A percentile compares a stretch with the other conserved stretches of the same genome.
These are phyloP conservation scores for Leptosomus discolor DNA, from an alignment of 2,113 vertebrate genomes.

Conservation along the genomic window DNA sequence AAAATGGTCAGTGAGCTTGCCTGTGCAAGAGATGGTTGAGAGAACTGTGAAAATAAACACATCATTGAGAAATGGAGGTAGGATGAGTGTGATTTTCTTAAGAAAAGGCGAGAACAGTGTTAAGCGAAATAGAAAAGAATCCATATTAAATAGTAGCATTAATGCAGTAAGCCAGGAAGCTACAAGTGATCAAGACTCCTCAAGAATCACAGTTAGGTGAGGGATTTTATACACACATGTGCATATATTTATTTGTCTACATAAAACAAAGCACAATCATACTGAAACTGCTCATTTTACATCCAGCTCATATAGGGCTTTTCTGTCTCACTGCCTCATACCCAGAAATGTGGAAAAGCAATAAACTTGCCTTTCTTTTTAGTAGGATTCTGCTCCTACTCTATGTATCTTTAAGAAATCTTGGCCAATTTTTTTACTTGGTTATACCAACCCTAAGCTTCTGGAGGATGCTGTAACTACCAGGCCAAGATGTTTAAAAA, in stretches of 20 bases:
- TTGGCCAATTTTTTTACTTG: not conserved
- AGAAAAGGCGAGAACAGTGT: conserved; percentile 59
- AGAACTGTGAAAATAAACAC: conserved; percentile 57
- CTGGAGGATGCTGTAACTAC: not conserved
- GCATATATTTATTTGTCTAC: not conserved
- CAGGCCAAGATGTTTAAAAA: not conserved
- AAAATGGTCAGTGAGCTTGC: conserved; percentile 52
- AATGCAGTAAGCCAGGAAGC: conserved; percentile 5
- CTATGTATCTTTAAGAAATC: not conserved
- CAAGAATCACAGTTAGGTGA: not conserved
- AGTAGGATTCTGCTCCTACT: not conserved
- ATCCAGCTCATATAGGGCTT: not conserved
- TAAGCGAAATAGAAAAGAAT: conserved; percentile 17
- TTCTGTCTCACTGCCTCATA: not conserved
- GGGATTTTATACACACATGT: not conserved
- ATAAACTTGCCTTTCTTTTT: not conserved
- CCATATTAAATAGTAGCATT: conserved; percentile 37
- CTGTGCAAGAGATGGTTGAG: conserved; percentile 34
- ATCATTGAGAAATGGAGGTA: conserved; percentile 56
- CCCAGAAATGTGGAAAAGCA: not conserved
- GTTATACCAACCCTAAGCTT: not conserved
- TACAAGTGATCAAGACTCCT: not conserved
- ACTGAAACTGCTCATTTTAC: not conserved
- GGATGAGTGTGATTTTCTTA: conserved; percentile 61
- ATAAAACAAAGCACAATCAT: not conserved